phyloP scores from a whole-genome alignment of 2,888 invertebrate genomes.

The Digitonthophagus gazella region DNA sequence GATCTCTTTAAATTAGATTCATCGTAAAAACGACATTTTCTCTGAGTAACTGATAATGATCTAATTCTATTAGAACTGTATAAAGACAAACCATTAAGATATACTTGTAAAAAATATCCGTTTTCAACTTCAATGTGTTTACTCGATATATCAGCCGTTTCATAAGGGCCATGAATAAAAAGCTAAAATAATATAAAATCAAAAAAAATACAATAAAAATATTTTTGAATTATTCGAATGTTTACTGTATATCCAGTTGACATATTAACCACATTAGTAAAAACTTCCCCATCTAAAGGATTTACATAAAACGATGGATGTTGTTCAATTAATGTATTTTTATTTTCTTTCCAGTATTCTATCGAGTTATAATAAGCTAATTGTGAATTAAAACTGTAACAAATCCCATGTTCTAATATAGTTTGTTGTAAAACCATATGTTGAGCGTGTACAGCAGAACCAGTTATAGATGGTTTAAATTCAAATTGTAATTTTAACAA shows the following conservation, averaged over 20 bases:
- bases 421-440: conserved; percentile 55
- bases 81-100: conserved; percentile 44
- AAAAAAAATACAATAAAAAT: not conserved
- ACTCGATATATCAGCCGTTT: conserved; percentile 66
- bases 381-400: conserved; percentile 67
- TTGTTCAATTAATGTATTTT: conserved; percentile 55
- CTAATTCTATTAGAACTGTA: conserved; percentile 45
- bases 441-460: conserved; percentile 41
- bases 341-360: conserved; percentile 58
- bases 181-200: conserved; percentile 48
- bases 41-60: conserved; percentile 59
- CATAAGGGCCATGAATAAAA: conserved; percentile 65
- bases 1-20: conserved; percentile 66
- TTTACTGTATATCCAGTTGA: conserved; percentile 65
- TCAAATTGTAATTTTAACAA: conserved; percentile 55
- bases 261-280: conserved; percentile 69
- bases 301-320: conserved; percentile 60
- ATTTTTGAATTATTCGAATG: conserved; percentile 17
- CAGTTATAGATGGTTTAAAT: conserved; percentile 54
- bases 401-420: conserved; percentile 68
- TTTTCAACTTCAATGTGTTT: conserved; percentile 43
- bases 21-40: conserved; percentile 66
- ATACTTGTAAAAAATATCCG: conserved; percentile 45
- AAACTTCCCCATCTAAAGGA: conserved; percentile 73
- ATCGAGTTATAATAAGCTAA: conserved; percentile 61